These are phyloP conservation scores for Danaus plexippus DNA, from an alignment of 1,140 invertebrate species.

Conservation along the genomic window DNA sequence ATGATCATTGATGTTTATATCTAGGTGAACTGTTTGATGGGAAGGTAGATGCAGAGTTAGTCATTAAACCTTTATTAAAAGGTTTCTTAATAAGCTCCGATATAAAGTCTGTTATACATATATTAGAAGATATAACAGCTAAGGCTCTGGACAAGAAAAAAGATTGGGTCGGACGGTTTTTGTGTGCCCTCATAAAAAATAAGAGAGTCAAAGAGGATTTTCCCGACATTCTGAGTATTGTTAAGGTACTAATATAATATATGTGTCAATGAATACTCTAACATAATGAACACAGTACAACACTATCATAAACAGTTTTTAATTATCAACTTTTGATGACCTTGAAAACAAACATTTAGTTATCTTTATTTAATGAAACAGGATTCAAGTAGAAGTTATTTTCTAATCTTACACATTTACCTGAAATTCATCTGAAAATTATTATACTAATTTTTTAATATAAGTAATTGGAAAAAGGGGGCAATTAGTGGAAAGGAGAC, in stretches of 20 bases:
- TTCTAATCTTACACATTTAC: no score
- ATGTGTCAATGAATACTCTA: no score
- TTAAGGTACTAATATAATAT: constrained; percentile 29
- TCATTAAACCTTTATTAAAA: constrained; percentile 47
- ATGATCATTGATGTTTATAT: not conserved
- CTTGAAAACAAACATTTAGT: no score
- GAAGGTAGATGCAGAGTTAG: constrained; percentile 48
- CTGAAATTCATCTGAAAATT: no score
- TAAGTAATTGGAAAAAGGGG: no score
- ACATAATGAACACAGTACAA: no score
- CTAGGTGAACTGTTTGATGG: constrained; percentile 53
- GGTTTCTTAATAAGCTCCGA: constrained; percentile 45
- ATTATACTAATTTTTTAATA: no score
- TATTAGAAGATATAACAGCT: constrained; percentile 41
- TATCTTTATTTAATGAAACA: no score
- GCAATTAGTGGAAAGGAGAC: no score
- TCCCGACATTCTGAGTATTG: constrained; percentile 33
- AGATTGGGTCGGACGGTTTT: constrained; percentile 55
- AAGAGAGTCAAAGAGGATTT: constrained; percentile 40
- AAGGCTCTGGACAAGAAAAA: constrained; percentile 46
- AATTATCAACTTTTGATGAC: no score
- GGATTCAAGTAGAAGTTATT: no score
- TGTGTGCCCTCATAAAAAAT: constrained; percentile 45
- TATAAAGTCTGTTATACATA: constrained; percentile 39
- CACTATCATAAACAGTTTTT: no score